phyloP scores from a whole-genome alignment of 2,797 vertebrate genomes.

The Heterohyrax brucei region DNA sequence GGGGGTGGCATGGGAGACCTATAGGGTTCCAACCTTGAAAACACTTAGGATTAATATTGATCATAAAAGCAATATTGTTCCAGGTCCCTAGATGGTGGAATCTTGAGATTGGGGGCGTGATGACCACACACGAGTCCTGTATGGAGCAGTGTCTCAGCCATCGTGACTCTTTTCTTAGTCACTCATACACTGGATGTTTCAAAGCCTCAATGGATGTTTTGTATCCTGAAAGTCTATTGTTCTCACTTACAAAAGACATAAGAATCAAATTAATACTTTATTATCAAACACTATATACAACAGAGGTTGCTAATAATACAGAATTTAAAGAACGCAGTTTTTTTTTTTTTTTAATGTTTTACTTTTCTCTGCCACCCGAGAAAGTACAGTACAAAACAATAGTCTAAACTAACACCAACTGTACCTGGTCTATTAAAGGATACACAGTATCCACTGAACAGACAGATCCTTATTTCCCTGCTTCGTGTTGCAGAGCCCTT shows the following conservation, averaged over 20 bases:
- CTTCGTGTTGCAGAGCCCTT: conserved; percentile 94
- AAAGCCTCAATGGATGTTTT: conserved; percentile 92
- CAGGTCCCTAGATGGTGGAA: conserved; percentile 89
- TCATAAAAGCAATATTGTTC: conserved; percentile 88
- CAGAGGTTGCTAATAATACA: conserved; percentile 98
- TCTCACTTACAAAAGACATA: conserved; percentile 98
- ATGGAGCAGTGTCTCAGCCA: conserved; percentile 87
- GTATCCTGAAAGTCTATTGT: conserved; percentile 96
- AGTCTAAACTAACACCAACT: conserved; percentile 97
- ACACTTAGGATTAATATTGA: conserved; percentile 89
- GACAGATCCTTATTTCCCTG: conserved; percentile 97
- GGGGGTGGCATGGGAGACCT: background rate
- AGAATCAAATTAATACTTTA: conserved; percentile 99
- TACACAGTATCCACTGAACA: conserved; percentile 99
- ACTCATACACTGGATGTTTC: conserved; percentile 91
- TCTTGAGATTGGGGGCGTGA: conserved; percentile 85
- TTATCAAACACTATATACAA: conserved; percentile 99
- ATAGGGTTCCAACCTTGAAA: conserved; percentile 89
- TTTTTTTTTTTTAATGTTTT: conserved; percentile 88
- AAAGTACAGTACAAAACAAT: conserved; percentile 99
- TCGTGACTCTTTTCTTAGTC: conserved; percentile 89
- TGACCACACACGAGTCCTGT: conserved; percentile 89
- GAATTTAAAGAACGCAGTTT: conserved; percentile 97
- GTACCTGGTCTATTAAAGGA: conserved; percentile 98
- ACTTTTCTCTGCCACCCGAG: conserved; percentile 95